These are phyloP conservation scores for Rhogogaster chlorosoma DNA, from an alignment of 2,888 invertebrate genomes.

Conservation along the genomic window DNA sequence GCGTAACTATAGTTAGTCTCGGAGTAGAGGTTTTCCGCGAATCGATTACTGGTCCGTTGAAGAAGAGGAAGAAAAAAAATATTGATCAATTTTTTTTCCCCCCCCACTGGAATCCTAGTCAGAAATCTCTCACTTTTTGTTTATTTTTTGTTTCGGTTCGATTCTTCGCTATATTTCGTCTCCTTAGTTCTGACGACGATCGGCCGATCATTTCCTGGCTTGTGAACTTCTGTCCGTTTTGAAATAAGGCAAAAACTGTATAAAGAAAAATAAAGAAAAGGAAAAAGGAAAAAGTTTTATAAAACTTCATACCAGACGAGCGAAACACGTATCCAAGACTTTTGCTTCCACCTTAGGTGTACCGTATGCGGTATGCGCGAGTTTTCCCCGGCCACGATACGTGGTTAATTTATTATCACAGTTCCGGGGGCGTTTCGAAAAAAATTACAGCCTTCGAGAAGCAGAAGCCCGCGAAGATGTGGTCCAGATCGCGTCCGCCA, in stretches of 20 bases:
- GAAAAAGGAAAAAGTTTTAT: background rate
- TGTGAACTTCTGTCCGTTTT: background rate
- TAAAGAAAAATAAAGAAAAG: background rate
- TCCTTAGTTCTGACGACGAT: background rate
- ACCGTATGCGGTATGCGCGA: background rate
- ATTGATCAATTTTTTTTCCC: slow-evolving; percentile 16
- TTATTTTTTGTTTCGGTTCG: background rate
- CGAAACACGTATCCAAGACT: background rate
- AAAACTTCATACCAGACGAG: background rate
- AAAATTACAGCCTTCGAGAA: slow-evolving; percentile 3
- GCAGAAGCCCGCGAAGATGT: background rate
- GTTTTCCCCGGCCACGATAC: background rate
- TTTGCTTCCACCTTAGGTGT: background rate
- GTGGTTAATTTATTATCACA: background rate
- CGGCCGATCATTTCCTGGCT: background rate
- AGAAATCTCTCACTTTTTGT: background rate
- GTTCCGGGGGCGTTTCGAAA: background rate
- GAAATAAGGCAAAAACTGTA: background rate
- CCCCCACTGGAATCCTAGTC: background rate
- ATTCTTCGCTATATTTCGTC: background rate
- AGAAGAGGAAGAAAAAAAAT: background rate
- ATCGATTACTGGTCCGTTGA: slow-evolving; percentile 17
- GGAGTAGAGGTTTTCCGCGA: slow-evolving; percentile 20
- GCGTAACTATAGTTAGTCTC: slow-evolving; percentile 18
- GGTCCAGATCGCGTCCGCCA: slow-evolving; percentile 4